Conservation (phyloP, 2,888 invertebrate species). For the Seira musarum region DNA sequence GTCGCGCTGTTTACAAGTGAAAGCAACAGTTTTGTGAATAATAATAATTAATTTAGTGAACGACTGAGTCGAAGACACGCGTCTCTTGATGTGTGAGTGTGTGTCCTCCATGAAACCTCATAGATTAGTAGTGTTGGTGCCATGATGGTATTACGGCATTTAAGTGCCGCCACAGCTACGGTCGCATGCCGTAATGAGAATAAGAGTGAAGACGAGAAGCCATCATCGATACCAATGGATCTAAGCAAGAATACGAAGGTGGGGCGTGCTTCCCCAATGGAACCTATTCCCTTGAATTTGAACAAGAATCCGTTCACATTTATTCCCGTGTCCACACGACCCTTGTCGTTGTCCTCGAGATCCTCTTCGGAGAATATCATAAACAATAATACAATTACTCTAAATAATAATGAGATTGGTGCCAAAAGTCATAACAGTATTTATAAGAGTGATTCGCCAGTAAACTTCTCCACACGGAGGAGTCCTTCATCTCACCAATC, state of each 20-base stretch:
- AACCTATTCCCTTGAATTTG: constrained; percentile 53
- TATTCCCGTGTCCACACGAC: constrained; percentile 54
- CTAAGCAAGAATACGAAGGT: constrained; percentile 64
- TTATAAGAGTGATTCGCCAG: constrained; percentile 62
- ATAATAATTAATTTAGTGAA: no score
- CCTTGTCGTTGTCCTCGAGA: constrained; percentile 56
- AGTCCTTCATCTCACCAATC: constrained; percentile 44
- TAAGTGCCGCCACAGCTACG: constrained; percentile 62
- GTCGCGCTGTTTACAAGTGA: not conserved
- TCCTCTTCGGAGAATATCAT: constrained; percentile 60
- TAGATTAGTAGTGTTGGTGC: constrained; percentile 54
- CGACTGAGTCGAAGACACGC: no score
- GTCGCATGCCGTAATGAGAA: constrained; percentile 64
- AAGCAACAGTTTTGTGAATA: no score
- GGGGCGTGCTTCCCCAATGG: constrained; percentile 27
- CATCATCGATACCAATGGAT: constrained; percentile 67
- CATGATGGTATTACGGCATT: constrained; percentile 70
- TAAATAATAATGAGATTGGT: constrained; percentile 61
- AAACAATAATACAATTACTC: constrained; percentile 64
- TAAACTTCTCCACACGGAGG: constrained; percentile 57
- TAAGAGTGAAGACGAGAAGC: constrained; percentile 56
- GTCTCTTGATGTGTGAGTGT: constrained; percentile 1
- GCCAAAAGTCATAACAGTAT: constrained; percentile 56
- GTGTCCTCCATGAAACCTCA: no score
- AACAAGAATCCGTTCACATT: constrained; percentile 35